Percentiles rank a stretch among this genome's conserved stretches.
Evolutionary conservation across 2,797 vertebrate genomes (phyloP).

Genomic region (Cuculus canorus): DNA sequence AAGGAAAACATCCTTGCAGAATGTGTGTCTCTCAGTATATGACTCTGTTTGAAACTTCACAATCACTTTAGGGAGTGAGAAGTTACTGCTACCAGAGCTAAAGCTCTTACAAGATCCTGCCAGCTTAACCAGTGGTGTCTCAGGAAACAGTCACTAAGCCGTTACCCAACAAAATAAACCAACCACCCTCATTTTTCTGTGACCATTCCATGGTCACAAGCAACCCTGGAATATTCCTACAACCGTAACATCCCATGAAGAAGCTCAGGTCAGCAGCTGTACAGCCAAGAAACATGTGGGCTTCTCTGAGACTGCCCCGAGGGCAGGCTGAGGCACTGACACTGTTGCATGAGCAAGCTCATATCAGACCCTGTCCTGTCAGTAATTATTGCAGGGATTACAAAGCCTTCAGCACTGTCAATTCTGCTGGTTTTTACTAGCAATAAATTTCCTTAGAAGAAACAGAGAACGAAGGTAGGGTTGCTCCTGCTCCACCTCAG

Average conservation of each 20-base stretch:
- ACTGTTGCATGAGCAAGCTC: neutral
- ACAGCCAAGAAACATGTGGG: neutral
- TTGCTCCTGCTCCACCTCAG: neutral
- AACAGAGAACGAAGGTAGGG: neutral
- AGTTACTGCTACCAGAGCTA: neutral
- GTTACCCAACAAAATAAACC: neutral
- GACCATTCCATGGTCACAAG: neutral
- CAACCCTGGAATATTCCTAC: neutral
- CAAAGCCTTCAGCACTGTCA: neutral
- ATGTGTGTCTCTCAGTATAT: neutral
- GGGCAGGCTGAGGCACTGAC: neutral
- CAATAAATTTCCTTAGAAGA: slow-evolving; percentile 27
- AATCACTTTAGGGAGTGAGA: neutral
- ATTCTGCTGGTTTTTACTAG: slow-evolving; percentile 1
- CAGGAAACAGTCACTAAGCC: neutral
- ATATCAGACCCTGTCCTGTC: neutral
- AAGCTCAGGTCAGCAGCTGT: neutral
- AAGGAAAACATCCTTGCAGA: neutral
- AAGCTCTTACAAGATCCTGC: neutral
- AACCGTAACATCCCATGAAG: neutral
- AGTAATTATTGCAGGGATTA: slow-evolving; percentile 3
- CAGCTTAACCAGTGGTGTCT: neutral
- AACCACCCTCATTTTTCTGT: neutral
- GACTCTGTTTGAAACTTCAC: neutral
- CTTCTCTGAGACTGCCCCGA: neutral